Percentiles rank a stretch among this genome's conserved stretches.
Evolutionary conservation across 2,797 vertebrate genomes (phyloP).

Genomic region (Eulemur albifrons): DNA sequence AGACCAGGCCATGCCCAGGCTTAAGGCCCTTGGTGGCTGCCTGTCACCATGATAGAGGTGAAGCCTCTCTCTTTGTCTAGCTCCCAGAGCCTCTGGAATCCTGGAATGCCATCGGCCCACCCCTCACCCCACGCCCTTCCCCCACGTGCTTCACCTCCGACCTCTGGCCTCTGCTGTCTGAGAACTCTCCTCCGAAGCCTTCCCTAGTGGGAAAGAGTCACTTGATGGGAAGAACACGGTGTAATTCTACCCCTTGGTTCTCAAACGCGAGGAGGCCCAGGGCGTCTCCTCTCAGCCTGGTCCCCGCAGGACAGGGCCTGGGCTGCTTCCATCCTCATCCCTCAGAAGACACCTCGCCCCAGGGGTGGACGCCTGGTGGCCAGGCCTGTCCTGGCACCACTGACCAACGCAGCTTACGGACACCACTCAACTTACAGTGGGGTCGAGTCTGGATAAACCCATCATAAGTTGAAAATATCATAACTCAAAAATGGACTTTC

Average conservation of each 20-base stretch:
- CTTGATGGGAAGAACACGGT: neutral
- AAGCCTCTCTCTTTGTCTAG: neutral
- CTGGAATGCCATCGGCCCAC: neutral
- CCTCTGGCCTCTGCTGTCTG: neutral
- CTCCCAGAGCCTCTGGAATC: neutral
- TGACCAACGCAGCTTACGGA: neutral
- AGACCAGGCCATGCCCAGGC: neutral
- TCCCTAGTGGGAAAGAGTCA: neutral
- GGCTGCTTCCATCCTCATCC: fast-evolving
- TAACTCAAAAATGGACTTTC: neutral
- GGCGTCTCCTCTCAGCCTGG: neutral
- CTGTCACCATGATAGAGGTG: neutral
- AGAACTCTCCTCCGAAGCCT: neutral
- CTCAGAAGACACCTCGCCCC: neutral
- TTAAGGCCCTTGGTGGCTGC: neutral
- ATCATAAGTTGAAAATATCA: neutral
- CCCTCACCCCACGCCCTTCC: too few relatives aligned
- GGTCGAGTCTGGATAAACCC: neutral
- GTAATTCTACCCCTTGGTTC: neutral
- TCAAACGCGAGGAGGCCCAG: fast-evolving
- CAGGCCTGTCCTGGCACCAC: too few relatives aligned
- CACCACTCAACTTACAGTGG: neutral
- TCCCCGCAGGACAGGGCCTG: neutral
- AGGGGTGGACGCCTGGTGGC: fast-evolving
- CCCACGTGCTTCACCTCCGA: neutral